These are phyloP conservation scores for Benitochromis conjunctus DNA, from an alignment of 2,113 vertebrate genomes.

Conservation along the genomic window DNA sequence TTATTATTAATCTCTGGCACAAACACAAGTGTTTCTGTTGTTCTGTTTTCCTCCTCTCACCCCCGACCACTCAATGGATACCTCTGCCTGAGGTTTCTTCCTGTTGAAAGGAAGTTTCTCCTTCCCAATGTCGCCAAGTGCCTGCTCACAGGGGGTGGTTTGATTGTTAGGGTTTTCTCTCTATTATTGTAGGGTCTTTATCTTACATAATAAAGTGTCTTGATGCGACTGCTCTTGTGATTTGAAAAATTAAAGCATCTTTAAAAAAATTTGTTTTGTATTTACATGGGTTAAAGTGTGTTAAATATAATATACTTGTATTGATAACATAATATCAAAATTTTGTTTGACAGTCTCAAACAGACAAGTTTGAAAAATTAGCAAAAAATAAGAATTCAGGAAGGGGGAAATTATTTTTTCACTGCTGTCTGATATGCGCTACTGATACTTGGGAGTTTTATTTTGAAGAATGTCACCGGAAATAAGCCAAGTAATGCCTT, in stretches of 20 bases:
- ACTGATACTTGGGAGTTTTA: background rate
- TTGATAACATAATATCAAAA: background rate
- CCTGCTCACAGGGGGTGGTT: accelerated
- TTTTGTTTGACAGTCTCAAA: background rate
- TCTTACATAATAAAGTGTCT: background rate
- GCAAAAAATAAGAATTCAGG: accelerated
- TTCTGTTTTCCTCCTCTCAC: background rate
- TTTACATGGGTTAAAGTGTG: background rate
- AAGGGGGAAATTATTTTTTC: background rate
- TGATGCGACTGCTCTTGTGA: accelerated
- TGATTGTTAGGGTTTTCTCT: background rate
- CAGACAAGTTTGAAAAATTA: background rate
- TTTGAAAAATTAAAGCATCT: background rate
- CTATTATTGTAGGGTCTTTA: background rate
- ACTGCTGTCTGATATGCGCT: background rate
- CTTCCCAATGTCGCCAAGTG: background rate
- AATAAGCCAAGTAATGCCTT: accelerated
- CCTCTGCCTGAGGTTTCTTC: background rate
- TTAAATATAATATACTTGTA: background rate
- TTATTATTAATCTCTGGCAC: background rate
- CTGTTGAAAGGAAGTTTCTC: accelerated
- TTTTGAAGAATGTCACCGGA: conserved; percentile 18
- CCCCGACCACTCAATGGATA: background rate
- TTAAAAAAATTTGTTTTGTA: background rate
- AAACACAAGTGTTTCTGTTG: background rate